Base-by-base conservation (phyloP, 2,797 vertebrate species). In the Bovichtus variegatus region DNA sequence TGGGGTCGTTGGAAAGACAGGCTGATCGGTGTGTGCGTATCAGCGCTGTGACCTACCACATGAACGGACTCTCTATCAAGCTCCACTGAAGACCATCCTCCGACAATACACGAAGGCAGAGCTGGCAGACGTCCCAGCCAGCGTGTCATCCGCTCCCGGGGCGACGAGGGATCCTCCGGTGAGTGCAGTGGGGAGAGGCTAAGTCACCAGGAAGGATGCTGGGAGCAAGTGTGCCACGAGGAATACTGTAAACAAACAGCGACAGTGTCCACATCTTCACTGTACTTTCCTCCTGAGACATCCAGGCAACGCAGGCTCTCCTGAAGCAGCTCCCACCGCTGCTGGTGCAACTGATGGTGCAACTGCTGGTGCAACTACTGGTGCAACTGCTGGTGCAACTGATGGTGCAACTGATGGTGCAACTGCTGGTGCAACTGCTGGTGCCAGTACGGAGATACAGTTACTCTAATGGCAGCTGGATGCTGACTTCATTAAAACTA, bases 121-220 rank as follows among this genome's bases (percentile, higher is more conserved):
- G n/a, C n/a, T n/a, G n/a, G n/a, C n/a, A n/a, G n/a, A n/a, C 59
- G 0, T 80, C 69, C 82, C 82, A 70, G 74, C n/a, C 64, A 55
- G 64, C 31, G 4, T 36, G 47, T 74, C 87, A 74, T 89, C 86
- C 79, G 85, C 51, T 84, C 81, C 79, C 6, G 21, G 40, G 74
- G 79, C 23, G n/a, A 59, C 21, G 80, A 57, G 47, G 58, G 83
- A 84, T 78, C 88, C 82, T 85, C 86, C 83, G 78, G 79, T 89
- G 75, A 83, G 79, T 25, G 16, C 10, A 40, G 61, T 6, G 38
- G 36, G 27, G 69, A 65, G 72, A 63, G 54, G 76, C 44, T 44
- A 62, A 58, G 58, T 68, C 80, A 57, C 81, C 69, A 79, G 67
- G 59, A 75, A 76, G 71, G 69, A 89, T 53, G 60, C 62, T 25